Conservation (phyloP, 2,113 vertebrate species). For the Phaetusa simplex region DNA sequence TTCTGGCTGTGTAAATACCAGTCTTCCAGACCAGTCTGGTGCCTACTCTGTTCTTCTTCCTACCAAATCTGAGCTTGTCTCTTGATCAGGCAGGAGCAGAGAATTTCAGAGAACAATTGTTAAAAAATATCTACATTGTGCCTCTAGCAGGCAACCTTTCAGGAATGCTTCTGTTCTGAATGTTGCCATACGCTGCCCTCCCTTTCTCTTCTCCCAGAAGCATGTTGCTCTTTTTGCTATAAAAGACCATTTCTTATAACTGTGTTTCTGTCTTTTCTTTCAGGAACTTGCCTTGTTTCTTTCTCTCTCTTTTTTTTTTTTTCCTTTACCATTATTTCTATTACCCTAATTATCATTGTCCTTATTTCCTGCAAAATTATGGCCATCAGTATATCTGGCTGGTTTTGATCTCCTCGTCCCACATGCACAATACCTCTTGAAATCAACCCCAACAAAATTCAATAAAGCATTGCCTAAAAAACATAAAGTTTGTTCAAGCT, state of each 20-base stretch:
- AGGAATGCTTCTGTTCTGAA: background rate
- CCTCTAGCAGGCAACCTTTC: background rate
- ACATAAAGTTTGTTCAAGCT: background rate
- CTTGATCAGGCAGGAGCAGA: background rate
- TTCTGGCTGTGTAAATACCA: slow-evolving; percentile 12
- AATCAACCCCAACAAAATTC: background rate
- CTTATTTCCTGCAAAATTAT: background rate
- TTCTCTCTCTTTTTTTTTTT: too few relatives aligned
- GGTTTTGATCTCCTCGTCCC: background rate
- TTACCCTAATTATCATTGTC: background rate
- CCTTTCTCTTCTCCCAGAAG: background rate
- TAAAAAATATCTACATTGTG: background rate
- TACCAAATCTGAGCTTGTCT: background rate
- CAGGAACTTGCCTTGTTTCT: background rate
- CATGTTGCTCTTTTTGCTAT: background rate
- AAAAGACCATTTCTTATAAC: background rate
- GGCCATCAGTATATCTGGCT: background rate
- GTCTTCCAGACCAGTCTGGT: background rate
- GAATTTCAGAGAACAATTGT: background rate
- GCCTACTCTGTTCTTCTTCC: background rate
- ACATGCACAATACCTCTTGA: background rate
- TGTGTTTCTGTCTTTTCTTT: background rate
- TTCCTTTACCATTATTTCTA: background rate
- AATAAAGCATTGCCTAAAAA: background rate
- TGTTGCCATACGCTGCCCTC: background rate